A percentile compares a stretch with the other conserved stretches of the same genome.
phyloP scores from a whole-genome alignment of 2,113 vertebrate species.

The Alectura lathami region DNA sequence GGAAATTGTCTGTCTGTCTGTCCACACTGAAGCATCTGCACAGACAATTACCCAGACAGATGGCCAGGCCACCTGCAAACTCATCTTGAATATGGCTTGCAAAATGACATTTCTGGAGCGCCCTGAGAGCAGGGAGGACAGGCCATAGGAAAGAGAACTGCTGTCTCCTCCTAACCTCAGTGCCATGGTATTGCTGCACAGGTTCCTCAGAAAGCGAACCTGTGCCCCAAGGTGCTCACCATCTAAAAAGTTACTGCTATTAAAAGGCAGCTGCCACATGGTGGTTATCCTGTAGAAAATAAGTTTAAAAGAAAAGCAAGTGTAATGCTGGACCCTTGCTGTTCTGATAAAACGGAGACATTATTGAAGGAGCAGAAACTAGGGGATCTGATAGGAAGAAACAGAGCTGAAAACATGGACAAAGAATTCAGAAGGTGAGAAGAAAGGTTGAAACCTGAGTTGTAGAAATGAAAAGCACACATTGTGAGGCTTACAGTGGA shows the following conservation, averaged over 20 bases:
- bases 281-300: neutral
- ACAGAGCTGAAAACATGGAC: neutral
- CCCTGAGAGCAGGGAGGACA: accelerated
- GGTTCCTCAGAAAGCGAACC: neutral
- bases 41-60: neutral
- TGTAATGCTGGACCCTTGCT: neutral
- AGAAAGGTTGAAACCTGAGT: neutral
- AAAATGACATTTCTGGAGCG: neutral
- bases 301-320: neutral
- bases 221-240: neutral
- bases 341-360: neutral
- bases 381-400: neutral
- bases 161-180: neutral
- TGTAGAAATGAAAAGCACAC: neutral
- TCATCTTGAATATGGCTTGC: neutral
- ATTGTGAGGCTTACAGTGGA: neutral
- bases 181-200: neutral
- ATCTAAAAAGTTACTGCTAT: neutral
- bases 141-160: neutral
- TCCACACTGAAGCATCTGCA: neutral
- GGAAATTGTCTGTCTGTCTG: neutral
- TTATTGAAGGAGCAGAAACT: neutral
- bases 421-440: neutral
- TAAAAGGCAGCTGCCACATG: neutral
- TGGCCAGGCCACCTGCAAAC: neutral